phyloP scores from a whole-genome alignment of 2,797 vertebrate genomes.

The Rallus crepitans region DNA sequence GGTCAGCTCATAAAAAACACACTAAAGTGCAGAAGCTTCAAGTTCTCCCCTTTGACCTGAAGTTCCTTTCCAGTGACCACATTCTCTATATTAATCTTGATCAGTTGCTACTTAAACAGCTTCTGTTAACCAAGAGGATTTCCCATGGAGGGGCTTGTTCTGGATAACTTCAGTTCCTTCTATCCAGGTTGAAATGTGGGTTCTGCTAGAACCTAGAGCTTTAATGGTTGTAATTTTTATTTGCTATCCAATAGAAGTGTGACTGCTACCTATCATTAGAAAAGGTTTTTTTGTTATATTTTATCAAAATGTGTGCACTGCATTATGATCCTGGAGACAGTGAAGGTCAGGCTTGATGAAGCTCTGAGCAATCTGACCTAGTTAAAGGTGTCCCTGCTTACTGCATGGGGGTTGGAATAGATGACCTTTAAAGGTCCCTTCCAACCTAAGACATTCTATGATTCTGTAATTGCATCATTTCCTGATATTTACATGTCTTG shows the following conservation, averaged over 20 bases:
- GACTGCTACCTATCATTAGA: neutral
- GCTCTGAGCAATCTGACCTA: too few species aligned
- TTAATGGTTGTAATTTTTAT: neutral
- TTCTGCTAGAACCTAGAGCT: neutral
- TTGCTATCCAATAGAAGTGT: neutral
- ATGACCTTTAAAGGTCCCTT: too few species aligned
- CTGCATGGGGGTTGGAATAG: too few species aligned
- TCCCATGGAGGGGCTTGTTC: neutral
- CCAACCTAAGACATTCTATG: too few species aligned
- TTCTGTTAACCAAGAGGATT: neutral
- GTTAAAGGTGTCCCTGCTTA: too few species aligned
- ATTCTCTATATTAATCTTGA: neutral
- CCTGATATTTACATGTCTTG: neutral
- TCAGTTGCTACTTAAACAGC: neutral
- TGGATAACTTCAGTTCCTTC: neutral
- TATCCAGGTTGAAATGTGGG: neutral
- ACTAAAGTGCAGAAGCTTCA: neutral
- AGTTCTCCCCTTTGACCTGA: neutral
- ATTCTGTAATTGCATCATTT: neutral
- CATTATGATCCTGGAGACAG: neutral
- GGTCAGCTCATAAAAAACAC: neutral
- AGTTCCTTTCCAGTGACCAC: neutral
- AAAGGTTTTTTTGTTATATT: too few species aligned
- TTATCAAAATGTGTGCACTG: neutral
- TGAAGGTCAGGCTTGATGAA: too few species aligned